Evolutionary conservation across 2,888 invertebrate species (phyloP).

Genomic region (Luperina testacea): DNA sequence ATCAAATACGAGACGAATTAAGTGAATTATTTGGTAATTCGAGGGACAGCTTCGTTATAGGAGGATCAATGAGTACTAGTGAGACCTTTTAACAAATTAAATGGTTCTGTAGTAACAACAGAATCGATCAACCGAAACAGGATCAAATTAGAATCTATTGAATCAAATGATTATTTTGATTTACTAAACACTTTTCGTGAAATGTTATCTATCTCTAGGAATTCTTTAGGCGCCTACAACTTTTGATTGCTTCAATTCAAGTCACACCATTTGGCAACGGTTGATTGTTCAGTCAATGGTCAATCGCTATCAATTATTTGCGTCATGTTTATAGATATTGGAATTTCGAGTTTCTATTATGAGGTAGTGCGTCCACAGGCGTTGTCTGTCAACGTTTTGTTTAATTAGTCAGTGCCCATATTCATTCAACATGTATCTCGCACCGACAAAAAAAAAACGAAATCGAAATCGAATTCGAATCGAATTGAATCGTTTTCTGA

Average conservation of each 20-base stretch:
- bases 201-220: slow-evolving; percentile 2
- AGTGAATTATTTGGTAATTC: slow-evolving; percentile 64
- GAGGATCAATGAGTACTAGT: slow-evolving; percentile 47
- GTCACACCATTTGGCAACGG: slow-evolving; percentile 30
- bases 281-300: slow-evolving; percentile 31
- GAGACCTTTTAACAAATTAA: slow-evolving; percentile 48
- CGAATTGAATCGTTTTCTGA: too few species aligned
- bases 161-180: slow-evolving; percentile 34
- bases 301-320: slow-evolving; percentile 36
- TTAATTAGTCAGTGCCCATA: neutral
- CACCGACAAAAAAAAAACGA: too few species aligned
- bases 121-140: slow-evolving; percentile 29
- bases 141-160: slow-evolving; percentile 43
- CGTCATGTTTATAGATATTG: slow-evolving; percentile 24
- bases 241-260: slow-evolving; percentile 43
- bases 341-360: slow-evolving; percentile 7
- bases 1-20: slow-evolving; percentile 67
- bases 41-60: slow-evolving; percentile 47
- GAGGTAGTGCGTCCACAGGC: neutral
- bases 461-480: too few species aligned
- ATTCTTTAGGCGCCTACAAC: neutral
- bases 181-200: slow-evolving; percentile 7
- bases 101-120: slow-evolving; percentile 47
- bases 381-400: neutral
- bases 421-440: neutral